Percentiles rank a stretch among this genome's conserved stretches.
These are phyloP conservation scores for Perodicticus potto DNA, from an alignment of 2,797 vertebrate genomes.

Conservation along the genomic window DNA sequence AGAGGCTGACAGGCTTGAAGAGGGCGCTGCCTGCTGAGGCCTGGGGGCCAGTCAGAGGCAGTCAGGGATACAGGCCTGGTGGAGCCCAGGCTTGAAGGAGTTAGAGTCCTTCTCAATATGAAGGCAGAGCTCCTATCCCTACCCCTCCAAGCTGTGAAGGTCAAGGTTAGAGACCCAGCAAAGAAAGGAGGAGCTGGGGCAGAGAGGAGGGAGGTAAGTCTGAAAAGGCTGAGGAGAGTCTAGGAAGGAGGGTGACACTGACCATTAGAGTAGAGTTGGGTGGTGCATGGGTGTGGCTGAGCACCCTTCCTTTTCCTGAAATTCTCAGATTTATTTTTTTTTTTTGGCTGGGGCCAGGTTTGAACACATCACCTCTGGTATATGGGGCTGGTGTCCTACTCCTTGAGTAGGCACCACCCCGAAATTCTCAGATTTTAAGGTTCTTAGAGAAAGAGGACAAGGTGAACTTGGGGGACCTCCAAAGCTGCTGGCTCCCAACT, in stretches of 20 bases:
- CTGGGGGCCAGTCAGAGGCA: not conserved
- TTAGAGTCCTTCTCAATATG: not conserved
- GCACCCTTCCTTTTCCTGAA: not conserved
- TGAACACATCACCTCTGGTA: no score
- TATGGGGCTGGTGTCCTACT: no score
- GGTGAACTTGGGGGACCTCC: not conserved
- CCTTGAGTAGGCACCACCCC: not conserved
- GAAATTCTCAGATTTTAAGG: not conserved
- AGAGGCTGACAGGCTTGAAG: not conserved
- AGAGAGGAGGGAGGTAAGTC: not conserved
- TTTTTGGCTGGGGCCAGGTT: no score
- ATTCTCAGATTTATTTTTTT: not conserved
- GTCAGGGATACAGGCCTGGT: not conserved
- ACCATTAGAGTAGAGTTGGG: not conserved
- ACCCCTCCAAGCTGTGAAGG: not conserved
- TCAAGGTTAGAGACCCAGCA: not conserved
- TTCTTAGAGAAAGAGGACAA: not conserved
- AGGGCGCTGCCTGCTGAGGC: not conserved
- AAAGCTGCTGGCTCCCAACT: not conserved
- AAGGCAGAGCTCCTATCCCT: not conserved
- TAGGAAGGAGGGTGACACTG: not conserved
- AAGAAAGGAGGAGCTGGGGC: not conserved
- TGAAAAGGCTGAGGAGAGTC: not conserved
- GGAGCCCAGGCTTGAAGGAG: not conserved
- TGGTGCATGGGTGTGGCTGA: fast-evolving